Evolutionary conservation across 2,113 vertebrate genomes (phyloP), one percentile per base, ranked within the genome.

Genomic region (Maccullochella peelii): DNA sequence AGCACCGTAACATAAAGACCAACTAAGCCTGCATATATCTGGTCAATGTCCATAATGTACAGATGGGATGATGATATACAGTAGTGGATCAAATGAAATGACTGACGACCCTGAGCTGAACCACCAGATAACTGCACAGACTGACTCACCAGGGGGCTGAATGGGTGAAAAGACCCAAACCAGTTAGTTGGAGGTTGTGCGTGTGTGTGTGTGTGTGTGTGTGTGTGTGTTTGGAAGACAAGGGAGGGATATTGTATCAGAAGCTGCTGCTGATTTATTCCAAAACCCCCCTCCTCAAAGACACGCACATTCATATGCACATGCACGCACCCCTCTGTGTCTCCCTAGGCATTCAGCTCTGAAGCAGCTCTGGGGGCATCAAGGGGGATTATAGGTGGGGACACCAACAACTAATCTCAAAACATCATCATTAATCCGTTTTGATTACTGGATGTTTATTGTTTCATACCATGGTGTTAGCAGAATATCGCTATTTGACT

Each of bases 291-390:
- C 75, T 66, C 79, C 7, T 73, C 33, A 76, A 54, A 68, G 9
- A 77, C 52, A 69, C n/a, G 71, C 77, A 77, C 25, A 76, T 61
- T 61, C 15, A 71, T 23, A 77, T 33, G 27, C 59, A 47, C 49
- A 78, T 42, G 23, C 69, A 68, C 25, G 1, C 72, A 81, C 33
- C 40, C 38, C 23, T 76, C 54, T 75, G 49, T 42, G 42, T 61
- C 72, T 84, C 85, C 61, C 75, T 55, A 59, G 69, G 74, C 83
- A 69, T 73, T 85, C 44, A 59, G 80, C 55, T 87, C 49, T 81
- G 80, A 87, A 87, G 72, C 81, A 62, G 82, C 76, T 93, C 89
- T 8, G 47, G 49, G 74, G 52, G 87, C 89, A 86, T 90, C 59
- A 73, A 81, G 49, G 36, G 57, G 84, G 87, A 92, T 94, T 91